Evolutionary conservation across 2,888 invertebrate species (phyloP).

Genomic region (Meteorus cinctellus): DNA sequence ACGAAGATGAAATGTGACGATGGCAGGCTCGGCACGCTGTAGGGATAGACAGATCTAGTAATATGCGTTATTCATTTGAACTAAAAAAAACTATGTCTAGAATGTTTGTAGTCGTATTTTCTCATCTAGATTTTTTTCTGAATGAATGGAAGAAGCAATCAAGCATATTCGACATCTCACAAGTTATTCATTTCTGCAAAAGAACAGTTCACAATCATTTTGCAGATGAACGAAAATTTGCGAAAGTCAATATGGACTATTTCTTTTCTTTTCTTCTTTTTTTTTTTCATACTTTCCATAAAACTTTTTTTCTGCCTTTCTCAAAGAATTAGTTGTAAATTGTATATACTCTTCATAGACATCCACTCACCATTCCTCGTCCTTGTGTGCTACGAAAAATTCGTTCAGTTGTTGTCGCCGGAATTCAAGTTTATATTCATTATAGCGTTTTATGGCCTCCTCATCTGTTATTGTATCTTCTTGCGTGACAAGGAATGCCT

Average conservation of each 20-base stretch:
- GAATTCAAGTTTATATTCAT: conserved; percentile 98
- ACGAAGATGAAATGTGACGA: conserved; percentile 68
- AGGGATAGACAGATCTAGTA: conserved; percentile 71
- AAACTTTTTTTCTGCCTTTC: background rate
- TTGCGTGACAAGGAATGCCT: conserved; percentile 95
- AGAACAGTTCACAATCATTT: background rate
- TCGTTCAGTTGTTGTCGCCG: conserved; percentile 96
- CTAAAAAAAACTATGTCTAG: conserved; percentile 1
- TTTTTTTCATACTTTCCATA: background rate
- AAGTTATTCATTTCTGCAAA: background rate
- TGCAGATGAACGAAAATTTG: background rate
- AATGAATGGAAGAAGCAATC: background rate
- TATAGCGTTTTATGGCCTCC: conserved; percentile 96
- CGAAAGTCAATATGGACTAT: background rate
- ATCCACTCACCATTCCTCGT: conserved; percentile 97
- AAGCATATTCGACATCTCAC: background rate
- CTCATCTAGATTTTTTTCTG: background rate
- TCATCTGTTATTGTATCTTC: conserved; percentile 98
- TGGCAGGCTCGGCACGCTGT: conserved; percentile 70
- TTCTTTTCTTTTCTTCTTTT: background rate
- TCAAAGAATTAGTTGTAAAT: background rate
- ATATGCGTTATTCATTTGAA: conserved; percentile 61
- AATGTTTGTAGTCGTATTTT: background rate
- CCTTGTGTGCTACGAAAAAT: conserved; percentile 99
- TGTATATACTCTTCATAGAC: background rate